Evolutionary conservation across 2,797 vertebrate genomes (phyloP), one percentile per base, ranked within the genome.

Genomic region (Arnoldichthys spilopterus): DNA sequence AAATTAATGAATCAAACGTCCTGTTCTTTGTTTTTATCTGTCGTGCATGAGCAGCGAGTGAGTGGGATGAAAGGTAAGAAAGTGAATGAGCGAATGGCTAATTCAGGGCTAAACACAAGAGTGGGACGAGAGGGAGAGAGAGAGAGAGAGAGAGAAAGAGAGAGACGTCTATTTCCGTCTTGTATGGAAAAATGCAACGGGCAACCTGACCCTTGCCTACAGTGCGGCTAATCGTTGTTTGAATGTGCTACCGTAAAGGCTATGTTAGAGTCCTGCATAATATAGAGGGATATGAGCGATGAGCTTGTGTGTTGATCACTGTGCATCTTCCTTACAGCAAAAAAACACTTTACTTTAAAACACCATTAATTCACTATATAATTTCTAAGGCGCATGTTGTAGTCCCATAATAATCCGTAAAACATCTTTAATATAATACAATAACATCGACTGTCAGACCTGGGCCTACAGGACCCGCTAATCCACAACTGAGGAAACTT

Each of bases 91-190:
- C 47, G 67, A 28, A 61, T 68, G 58, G 56, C 40, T 80, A 64
- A 61, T 43, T 59, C 30, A 58, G 13, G 74, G 78, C 59, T 78
- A 54, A 71, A 7, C 13, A 28, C 1, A 1, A 68, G 47, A 53
- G 68, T 70, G 59, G 54, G 61, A 49, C 34, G 26, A n/a, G 76
- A 78, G n/a, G n/a, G n/a, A n/a, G n/a, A n/a, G n/a, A n/a, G n/a
- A n/a, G n/a, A n/a, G n/a, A n/a, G n/a, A n/a, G n/a, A n/a, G n/a
- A n/a, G n/a, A n/a, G n/a, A n/a, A n/a, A n/a, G n/a, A n/a, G n/a
- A n/a, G n/a, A n/a, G n/a, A 34, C 64, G 59, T 58, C 67, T 62
- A 32, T 62, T 24, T 59, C 30, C 47, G 11, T 54, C 13, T 54
- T 32, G 43, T 30, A 59, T 37, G 7, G 58, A 51, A 40, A 30